Evolutionary conservation across 2,888 invertebrate species (phyloP).

Genomic region (Caenorhabditis becei): DNA sequence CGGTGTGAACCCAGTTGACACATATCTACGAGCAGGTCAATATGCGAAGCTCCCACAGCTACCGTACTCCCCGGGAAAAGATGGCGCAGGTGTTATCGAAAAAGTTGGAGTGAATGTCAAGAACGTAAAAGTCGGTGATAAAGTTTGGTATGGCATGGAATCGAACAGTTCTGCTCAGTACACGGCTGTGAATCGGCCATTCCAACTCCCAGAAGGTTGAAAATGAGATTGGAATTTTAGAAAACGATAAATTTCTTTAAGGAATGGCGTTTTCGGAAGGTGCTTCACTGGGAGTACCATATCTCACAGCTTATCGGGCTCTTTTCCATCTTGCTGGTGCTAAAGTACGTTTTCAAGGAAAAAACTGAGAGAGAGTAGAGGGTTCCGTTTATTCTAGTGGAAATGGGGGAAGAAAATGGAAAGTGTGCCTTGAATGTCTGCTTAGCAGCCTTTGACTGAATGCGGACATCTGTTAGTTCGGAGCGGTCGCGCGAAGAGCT

Average conservation of each 20-base stretch:
- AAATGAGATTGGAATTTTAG: background rate
- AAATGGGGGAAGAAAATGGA: background rate
- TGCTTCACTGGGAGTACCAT: conserved; percentile 84
- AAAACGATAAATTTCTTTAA: conserved; percentile 28
- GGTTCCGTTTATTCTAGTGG: background rate
- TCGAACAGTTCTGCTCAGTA: conserved; percentile 83
- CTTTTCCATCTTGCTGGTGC: conserved; percentile 81
- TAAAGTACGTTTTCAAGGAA: conserved; percentile 29
- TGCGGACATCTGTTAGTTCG: conserved; percentile 12
- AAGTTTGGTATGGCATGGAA: conserved; percentile 76
- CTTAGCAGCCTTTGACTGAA: conserved; percentile 1
- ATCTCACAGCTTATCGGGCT: conserved; percentile 85
- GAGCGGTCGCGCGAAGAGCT: background rate
- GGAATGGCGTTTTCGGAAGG: conserved; percentile 84
- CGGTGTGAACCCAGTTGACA: conserved; percentile 85
- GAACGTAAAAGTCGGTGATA: conserved; percentile 72
- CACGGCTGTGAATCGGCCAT: conserved; percentile 81
- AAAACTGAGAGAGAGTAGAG: background rate
- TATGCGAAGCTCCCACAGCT: conserved; percentile 83
- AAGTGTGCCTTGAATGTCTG: background rate
- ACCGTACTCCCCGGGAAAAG: conserved; percentile 84
- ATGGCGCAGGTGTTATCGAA: conserved; percentile 84
- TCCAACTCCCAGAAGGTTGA: conserved; percentile 75
- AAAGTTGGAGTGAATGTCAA: conserved; percentile 68
- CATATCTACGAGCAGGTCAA: conserved; percentile 84